Evolutionary conservation across 2,888 invertebrate genomes (phyloP), one percentile per base, ranked within the genome.

Genomic region (Chromoteleia sp.): DNA sequence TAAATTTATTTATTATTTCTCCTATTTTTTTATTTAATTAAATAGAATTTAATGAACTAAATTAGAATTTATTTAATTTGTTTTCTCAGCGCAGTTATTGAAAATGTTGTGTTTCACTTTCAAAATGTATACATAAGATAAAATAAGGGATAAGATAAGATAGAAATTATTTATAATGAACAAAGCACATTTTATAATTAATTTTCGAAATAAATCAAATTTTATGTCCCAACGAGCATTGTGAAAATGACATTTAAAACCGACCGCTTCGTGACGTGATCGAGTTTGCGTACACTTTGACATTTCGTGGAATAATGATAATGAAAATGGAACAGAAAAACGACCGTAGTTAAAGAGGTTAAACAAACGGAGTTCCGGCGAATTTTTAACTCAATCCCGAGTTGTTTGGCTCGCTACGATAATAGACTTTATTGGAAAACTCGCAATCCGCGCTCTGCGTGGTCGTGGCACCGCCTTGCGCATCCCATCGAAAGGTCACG

Each of bases 401-500:
- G 61, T 43, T 45, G 61, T 33, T 65, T 8, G 21, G 36, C 14
- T 58, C 8, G 39, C 4, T 12, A 7, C 3, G 15, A 15, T 45
- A 43, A 39, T 33, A 7, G 30, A 48, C 21, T 54, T 56, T 48
- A 70, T 54, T 43, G 58, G 39, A 56, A 65, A 75, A 17, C 48
- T 56, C 48, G 19, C 67, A 48, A 67, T 7, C 30, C 56, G 58
- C 17, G 21, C 45, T 52, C 41, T 61, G 36, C 45, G 33, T 45
- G 29, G 17, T 30, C 17, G 61, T 36, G 15, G 15, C 12, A 15
- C 36, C 4, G 8, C 8, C 6, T 17, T 15, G 29, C 17, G 50
- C 41, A 8, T 25, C 33, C 25, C 25, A 48, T 33, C 5, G 54
- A 74, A 74, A 74, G 74, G 74, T 74, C 74, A 65, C 52, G 56